Evolutionary conservation across 2,888 invertebrate species (phyloP), one percentile per base, ranked within the genome.

Genomic region (Seira ritae): DNA sequence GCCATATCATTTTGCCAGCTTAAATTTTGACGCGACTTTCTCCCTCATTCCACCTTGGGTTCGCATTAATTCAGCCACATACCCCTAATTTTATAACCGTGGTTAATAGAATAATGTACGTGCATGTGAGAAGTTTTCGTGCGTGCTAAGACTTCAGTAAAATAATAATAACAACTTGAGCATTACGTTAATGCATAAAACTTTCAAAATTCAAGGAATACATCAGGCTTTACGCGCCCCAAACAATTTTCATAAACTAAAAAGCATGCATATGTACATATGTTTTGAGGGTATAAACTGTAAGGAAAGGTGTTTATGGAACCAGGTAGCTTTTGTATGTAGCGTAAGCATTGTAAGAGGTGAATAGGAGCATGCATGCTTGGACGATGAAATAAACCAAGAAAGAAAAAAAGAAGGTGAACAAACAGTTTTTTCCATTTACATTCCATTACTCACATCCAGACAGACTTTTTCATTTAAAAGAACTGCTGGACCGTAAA

Each of bases 21-120:
- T 55, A 55, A 55, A 55, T 55, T 55, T 55, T 55, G 55, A 55
- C 55, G 12, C 55, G 55, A 55, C 17, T n/a, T 12, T 55, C 55
- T 55, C 55, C 55, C 55, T n/a, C 15, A 12, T 55, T 73, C 31
- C 62, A 62, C 65, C 66, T 65, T 42, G 19, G 37, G 66, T 65
- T 74, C n/a, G 37, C 42, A 12, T 66, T 66, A 65, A 62, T 66
- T 74, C 22, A 65, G 66, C 66, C 74, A 74, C 74, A 74, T 74
- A 74, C 74, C 74, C 42, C 46, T 74, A 74, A 74, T 74, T 74
- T 74, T 74, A 74, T 66, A 66, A 62, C 66, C 19, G 10, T 66
- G n/a, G 42, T 74, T 74, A 74, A 74, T 74, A 74, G 74, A 74
- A 74, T 74, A 74, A 74, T 74, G 65, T 74, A 37, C 74, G 62